These are phyloP conservation scores for Linnaemya tessellans DNA, from an alignment of 2,888 invertebrate species.

Conservation along the genomic window DNA sequence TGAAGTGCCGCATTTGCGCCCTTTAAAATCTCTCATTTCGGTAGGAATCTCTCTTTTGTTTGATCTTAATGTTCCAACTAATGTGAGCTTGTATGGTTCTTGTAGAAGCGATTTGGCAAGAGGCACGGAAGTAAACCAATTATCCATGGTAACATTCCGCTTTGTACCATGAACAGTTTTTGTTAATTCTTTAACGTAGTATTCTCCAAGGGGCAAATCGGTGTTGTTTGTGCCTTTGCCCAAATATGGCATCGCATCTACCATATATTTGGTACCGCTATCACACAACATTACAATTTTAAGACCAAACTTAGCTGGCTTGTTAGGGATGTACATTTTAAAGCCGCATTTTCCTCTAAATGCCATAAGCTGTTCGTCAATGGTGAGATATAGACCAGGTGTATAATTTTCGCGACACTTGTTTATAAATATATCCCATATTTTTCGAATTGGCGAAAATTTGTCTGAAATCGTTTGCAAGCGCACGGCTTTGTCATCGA, in stretches of 20 bases:
- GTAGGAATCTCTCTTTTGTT: slow-evolving; percentile 46
- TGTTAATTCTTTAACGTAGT: slow-evolving; percentile 63
- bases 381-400: slow-evolving; percentile 60
- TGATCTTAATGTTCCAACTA: slow-evolving; percentile 75
- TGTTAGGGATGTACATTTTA: slow-evolving; percentile 35
- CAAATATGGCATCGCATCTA: slow-evolving; percentile 69
- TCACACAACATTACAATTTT: slow-evolving; percentile 69
- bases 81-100: slow-evolving; percentile 74
- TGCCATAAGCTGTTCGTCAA: slow-evolving; percentile 68
- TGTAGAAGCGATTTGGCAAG: slow-evolving; percentile 74
- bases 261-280: slow-evolving; percentile 68
- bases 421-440: slow-evolving; percentile 60
- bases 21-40: slow-evolving; percentile 43
- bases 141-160: slow-evolving; percentile 75
- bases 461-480: slow-evolving; percentile 15
- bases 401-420: slow-evolving; percentile 67
- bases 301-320: slow-evolving; percentile 67
- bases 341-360: slow-evolving; percentile 63
- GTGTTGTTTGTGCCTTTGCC: slow-evolving; percentile 59
- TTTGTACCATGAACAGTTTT: slow-evolving; percentile 57
- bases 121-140: slow-evolving; percentile 79
- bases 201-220: slow-evolving; percentile 64
- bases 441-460: slow-evolving; percentile 28
- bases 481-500: slow-evolving; percentile 62
- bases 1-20: slow-evolving; percentile 46